These are phyloP conservation scores for Poliocrania exsul DNA, from an alignment of 2,797 vertebrate genomes.

Conservation along the genomic window DNA sequence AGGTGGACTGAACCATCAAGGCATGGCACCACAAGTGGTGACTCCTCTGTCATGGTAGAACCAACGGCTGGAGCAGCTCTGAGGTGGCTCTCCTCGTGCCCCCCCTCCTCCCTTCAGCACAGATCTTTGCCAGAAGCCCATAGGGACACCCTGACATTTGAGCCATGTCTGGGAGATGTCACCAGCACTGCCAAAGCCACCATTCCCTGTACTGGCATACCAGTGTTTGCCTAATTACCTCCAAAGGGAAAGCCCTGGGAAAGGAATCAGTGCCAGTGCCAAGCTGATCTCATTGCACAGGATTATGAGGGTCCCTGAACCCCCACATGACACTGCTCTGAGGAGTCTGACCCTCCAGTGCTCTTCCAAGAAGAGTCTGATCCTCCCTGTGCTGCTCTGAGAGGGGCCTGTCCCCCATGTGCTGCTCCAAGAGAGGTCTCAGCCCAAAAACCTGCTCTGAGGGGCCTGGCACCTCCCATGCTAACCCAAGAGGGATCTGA, in stretches of 20 bases:
- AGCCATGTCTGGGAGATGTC: rapidly evolving
- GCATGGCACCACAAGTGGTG: rapidly evolving
- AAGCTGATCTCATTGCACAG: neutral
- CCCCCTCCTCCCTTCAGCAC: neutral
- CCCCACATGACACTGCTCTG: neutral
- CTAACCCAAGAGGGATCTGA: neutral
- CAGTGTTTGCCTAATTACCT: neutral
- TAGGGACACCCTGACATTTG: neutral
- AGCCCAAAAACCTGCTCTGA: neutral
- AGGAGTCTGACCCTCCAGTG: neutral
- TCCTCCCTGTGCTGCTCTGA: neutral
- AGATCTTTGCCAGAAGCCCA: neutral
- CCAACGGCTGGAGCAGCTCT: neutral
- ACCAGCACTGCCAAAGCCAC: neutral
- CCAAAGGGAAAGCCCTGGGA: neutral
- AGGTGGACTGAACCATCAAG: neutral
- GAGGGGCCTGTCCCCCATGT: neutral
- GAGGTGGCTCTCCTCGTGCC: neutral
- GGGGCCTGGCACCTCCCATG: neutral
- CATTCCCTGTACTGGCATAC: neutral
- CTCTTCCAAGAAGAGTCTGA: neutral
- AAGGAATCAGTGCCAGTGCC: neutral
- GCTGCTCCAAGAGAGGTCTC: neutral
- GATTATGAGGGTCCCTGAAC: no score
- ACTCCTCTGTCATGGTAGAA: neutral